phyloP scores from a whole-genome alignment of 2,888 invertebrate species.

The Lymantria monacha region DNA sequence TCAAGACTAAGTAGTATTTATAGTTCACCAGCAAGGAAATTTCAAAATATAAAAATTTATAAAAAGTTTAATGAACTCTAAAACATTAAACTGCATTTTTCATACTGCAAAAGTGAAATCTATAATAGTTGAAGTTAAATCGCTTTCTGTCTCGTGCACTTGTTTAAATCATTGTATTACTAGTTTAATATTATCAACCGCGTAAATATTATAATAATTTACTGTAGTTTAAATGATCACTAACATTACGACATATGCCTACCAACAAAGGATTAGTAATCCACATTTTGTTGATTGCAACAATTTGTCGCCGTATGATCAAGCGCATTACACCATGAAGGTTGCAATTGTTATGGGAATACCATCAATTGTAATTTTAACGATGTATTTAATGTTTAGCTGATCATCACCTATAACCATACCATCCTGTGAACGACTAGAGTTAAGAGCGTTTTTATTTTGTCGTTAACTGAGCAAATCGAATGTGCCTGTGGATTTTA shows the following conservation, averaged over 20 bases:
- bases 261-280: constrained; percentile 60
- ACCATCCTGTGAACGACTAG: constrained; percentile 30
- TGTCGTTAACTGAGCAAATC: not conserved
- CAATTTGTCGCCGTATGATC: constrained; percentile 71
- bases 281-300: constrained; percentile 72
- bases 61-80: too few species aligned
- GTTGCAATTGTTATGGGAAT: constrained; percentile 75
- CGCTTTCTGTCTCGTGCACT: not conserved
- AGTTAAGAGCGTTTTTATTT: constrained; percentile 14
- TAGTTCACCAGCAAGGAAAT: too few species aligned
- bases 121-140: too few species aligned
- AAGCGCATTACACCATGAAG: constrained; percentile 76
- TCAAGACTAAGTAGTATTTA: too few species aligned
- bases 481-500: constrained; percentile 76
- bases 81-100: too few species aligned
- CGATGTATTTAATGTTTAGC: constrained; percentile 67
- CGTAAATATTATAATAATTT: constrained; percentile 38
- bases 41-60: too few species aligned
- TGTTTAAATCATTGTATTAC: not conserved
- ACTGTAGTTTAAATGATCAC: constrained; percentile 39
- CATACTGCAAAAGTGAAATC: too few species aligned
- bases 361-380: constrained; percentile 63
- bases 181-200: constrained; percentile 21
- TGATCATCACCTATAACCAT: constrained; percentile 48
- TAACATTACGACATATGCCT: constrained; percentile 49